Conservation (phyloP, 2,888 invertebrate genomes). For the Melipona beecheii region DNA sequence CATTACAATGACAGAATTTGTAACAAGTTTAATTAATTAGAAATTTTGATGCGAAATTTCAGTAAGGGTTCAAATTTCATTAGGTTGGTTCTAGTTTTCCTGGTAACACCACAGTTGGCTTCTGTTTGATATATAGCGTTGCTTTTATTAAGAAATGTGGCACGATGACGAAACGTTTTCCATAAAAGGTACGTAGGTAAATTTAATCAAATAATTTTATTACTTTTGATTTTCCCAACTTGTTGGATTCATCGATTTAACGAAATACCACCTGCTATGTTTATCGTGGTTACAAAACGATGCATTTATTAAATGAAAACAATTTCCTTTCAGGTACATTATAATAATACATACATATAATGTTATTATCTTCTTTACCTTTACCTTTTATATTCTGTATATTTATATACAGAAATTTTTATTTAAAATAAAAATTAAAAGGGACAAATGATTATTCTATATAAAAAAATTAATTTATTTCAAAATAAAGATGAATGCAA, state of each 20-base stretch:
- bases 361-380: too few relatives aligned
- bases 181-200: not conserved
- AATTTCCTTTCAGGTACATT: not conserved
- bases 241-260: not conserved
- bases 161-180: not conserved
- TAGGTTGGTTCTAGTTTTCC: not conserved
- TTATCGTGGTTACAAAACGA: not conserved
- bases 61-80: not conserved
- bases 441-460: too few relatives aligned
- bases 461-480: too few relatives aligned
- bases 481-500: too few relatives aligned
- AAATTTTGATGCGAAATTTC: not conserved
- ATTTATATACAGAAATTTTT: not conserved
- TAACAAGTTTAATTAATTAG: conserved; percentile 8
- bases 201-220: not conserved
- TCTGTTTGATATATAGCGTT: not conserved
- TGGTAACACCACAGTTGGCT: not conserved
- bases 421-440: not conserved
- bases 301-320: not conserved
- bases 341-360: too few relatives aligned
- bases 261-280: not conserved
- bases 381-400: not conserved
- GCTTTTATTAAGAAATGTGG: not conserved
- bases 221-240: not conserved
- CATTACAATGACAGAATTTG: not conserved